Evolutionary conservation across 2,113 vertebrate genomes (phyloP), one percentile per base, ranked within the genome.

Genomic region (Ellobius talpinus): DNA sequence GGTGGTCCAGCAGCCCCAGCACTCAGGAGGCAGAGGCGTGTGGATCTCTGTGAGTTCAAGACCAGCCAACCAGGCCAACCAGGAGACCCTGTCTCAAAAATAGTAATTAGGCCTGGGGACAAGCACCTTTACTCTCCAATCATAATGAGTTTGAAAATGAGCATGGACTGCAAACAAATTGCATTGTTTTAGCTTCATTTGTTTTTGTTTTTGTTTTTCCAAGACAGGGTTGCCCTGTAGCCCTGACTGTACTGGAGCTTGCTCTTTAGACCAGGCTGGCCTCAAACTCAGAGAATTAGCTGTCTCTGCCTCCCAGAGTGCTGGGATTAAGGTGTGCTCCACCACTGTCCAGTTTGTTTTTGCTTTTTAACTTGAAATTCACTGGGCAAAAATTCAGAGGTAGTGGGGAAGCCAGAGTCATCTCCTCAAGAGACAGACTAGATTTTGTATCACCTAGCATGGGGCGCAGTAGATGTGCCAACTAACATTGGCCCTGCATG

Each of bases 301-400:
- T 78, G 76, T 16, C 47, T 52, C 76, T 78, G 16, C 76, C 45
- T 52, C 31, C 31, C 7, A 65, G 76, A 52, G 76, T 45, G 39
- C 73, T 76, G 73, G 73, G 73, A 45, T 45, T 45, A 76, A 76
- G 24, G 73, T 36, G 4, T 76, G 23, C 9, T 26, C 24, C 73
- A 14, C 73, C 24, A 45, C 39, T n/a, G 31, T 7, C 76, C 33
- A 33, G 33, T 47, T 19, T 9, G 36, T 31, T 3, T 73, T 4
- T 52, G 2, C n/a, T 77, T 94, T 91, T 96, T 91, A 84, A 82
- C 45, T 96, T 96, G 88, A 96, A 94, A 84, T 92, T 14, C 31
- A 58, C 63, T 45, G 8, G 84, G 42, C 55, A 87, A 65, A 93
- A 73, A 55, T 70, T 96, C 55, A 74, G 42, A 47, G 29, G 2